Conservation (phyloP, 2,113 vertebrate genomes). For the Pagrus major region DNA sequence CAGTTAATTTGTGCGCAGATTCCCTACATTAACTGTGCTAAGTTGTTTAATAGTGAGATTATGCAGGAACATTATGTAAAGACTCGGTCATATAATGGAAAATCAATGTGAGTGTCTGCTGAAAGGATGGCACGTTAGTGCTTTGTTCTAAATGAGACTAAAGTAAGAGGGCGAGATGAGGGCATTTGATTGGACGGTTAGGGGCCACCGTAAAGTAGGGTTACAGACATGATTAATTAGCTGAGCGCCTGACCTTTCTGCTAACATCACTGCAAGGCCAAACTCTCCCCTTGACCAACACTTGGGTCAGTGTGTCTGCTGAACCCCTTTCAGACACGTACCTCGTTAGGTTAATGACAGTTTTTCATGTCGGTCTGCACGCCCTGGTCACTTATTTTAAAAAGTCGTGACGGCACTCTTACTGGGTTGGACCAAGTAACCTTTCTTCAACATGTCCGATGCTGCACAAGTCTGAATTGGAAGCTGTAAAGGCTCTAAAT, state of each 20-base stretch:
- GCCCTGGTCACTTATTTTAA: background rate
- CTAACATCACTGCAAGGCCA: background rate
- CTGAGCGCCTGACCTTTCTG: constrained; percentile 17
- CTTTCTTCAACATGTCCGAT: background rate
- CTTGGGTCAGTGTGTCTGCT: background rate
- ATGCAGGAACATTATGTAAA: background rate
- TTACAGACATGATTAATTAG: background rate
- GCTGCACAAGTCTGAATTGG: too few relatives aligned
- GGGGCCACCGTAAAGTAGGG: background rate
- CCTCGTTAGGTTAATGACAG: background rate
- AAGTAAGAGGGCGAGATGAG: background rate
- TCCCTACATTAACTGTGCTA: background rate
- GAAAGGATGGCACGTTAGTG: background rate
- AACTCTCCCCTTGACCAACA: background rate
- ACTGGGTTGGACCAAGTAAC: background rate
- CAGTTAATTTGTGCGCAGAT: background rate
- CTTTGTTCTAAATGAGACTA: background rate
- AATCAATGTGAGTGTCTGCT: background rate
- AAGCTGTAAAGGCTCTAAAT: background rate
- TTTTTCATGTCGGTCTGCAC: background rate
- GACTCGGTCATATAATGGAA: background rate
- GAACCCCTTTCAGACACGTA: background rate
- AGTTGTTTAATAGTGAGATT: background rate
- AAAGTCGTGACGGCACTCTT: background rate
- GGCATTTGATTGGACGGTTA: background rate